These are phyloP conservation scores for Ahaetulla prasina DNA, from an alignment of 2,113 vertebrate species.

Conservation along the genomic window DNA sequence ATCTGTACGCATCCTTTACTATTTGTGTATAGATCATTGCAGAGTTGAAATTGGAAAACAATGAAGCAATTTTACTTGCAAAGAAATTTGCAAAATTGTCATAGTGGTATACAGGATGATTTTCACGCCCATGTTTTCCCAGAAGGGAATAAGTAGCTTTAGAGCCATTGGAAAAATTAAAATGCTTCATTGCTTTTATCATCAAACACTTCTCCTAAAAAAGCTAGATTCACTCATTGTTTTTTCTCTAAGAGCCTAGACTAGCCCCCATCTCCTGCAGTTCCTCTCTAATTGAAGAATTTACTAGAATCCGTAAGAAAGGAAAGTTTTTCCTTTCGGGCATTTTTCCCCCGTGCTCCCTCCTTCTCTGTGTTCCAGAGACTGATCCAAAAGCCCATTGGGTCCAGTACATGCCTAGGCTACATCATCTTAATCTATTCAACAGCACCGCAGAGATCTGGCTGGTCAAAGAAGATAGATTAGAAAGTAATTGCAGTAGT, in stretches of 20 bases:
- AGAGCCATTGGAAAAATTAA: background rate
- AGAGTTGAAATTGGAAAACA: background rate
- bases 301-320: background rate
- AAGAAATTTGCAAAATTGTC: background rate
- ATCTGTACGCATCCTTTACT: background rate
- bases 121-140: background rate
- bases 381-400: background rate
- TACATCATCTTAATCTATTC: background rate
- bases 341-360: background rate
- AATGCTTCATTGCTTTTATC: background rate
- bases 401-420: background rate
- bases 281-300: background rate
- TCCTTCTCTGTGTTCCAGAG: background rate
- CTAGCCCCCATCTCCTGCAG: background rate
- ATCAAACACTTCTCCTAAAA: background rate
- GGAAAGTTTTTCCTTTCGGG: background rate
- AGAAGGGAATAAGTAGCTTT: background rate
- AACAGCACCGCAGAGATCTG: background rate
- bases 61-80: background rate
- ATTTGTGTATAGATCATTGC: background rate
- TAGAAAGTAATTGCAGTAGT: background rate
- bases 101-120: background rate
- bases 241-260: background rate
- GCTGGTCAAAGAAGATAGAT: background rate
- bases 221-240: background rate